Conservation (phyloP, 1,140 invertebrate species). For the Calliopsis andreniformis region DNA sequence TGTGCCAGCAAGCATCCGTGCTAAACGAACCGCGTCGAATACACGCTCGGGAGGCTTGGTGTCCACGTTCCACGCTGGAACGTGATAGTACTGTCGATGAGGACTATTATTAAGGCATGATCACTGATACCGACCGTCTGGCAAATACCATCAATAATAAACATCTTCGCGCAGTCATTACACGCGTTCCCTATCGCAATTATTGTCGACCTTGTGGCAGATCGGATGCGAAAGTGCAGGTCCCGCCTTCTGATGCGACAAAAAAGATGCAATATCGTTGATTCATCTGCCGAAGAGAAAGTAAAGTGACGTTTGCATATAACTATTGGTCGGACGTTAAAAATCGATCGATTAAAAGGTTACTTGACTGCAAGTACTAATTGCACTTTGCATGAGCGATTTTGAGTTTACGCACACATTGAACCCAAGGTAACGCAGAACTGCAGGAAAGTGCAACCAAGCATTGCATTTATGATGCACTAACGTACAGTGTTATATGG, state of each 20-base stretch:
- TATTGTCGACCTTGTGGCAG: not conserved
- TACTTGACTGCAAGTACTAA: too few relatives aligned
- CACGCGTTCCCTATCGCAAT: not conserved
- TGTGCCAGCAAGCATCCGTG: slow-evolving; percentile 9
- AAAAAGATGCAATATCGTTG: not conserved
- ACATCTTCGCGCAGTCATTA: slow-evolving; percentile 2
- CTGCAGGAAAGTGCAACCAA: too few relatives aligned
- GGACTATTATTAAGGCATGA: slow-evolving; percentile 10
- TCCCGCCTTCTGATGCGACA: not conserved
- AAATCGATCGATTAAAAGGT: not conserved
- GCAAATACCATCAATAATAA: slow-evolving; percentile 4
- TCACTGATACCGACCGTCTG: not conserved
- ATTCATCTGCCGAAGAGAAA: not conserved
- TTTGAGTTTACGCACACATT: too few relatives aligned
- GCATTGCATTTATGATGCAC: too few relatives aligned
- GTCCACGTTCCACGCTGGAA: slow-evolving; percentile 5
- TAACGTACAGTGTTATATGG: too few relatives aligned
- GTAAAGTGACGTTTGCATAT: not conserved
- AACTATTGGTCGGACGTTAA: not conserved
- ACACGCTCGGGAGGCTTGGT: slow-evolving; percentile 19
- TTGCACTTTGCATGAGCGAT: too few relatives aligned
- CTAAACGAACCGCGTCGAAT: slow-evolving; percentile 36
- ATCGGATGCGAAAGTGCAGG: not conserved
- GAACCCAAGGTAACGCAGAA: too few relatives aligned
- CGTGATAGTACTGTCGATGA: slow-evolving; percentile 30